Evolutionary conservation across 2,797 vertebrate species (phyloP).

Genomic region (Anguilla anguilla): DNA sequence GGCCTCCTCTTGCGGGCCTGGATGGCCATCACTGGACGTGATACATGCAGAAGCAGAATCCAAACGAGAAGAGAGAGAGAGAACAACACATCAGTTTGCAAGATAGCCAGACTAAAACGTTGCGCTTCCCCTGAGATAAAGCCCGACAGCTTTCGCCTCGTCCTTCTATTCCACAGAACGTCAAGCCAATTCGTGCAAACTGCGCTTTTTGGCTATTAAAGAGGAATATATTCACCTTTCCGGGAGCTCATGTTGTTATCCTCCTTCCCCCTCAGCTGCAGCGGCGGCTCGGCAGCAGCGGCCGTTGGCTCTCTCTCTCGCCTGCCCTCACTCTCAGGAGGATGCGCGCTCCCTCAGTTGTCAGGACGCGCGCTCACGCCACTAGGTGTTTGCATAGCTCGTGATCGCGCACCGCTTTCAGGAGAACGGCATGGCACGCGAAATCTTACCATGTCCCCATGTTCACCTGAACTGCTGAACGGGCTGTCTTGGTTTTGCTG

Average conservation of each 20-base stretch:
- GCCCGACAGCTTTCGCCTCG: conserved; percentile 29
- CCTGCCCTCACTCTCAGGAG: conserved; percentile 39
- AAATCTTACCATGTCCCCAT: not conserved
- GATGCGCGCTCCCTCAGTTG: conserved; percentile 63
- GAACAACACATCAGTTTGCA: conserved; percentile 53
- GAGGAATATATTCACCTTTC: conserved; percentile 68
- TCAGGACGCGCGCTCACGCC: conserved; percentile 26
- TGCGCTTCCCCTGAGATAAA: conserved; percentile 19
- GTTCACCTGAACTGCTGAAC: not conserved
- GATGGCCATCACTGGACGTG: conserved; percentile 82
- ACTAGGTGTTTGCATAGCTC: conserved; percentile 37
- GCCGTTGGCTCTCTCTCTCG: conserved; percentile 34
- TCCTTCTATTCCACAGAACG: conserved; percentile 11
- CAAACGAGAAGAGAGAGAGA: conserved; percentile 37
- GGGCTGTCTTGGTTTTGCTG: not conserved
- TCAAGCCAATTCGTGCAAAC: not conserved
- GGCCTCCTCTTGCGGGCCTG: conserved; percentile 88
- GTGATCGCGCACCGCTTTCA: conserved; percentile 30
- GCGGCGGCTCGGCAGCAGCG: conserved; percentile 33
- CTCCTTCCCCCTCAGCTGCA: conserved; percentile 55
- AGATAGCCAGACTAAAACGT: conserved; percentile 47
- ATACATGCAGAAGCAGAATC: conserved; percentile 42
- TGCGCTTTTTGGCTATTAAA: conserved; percentile 35
- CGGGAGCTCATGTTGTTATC: conserved; percentile 78
- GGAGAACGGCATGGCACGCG: not conserved